Conservation (phyloP, 2,888 invertebrate genomes). For the Mythimna pallens region DNA sequence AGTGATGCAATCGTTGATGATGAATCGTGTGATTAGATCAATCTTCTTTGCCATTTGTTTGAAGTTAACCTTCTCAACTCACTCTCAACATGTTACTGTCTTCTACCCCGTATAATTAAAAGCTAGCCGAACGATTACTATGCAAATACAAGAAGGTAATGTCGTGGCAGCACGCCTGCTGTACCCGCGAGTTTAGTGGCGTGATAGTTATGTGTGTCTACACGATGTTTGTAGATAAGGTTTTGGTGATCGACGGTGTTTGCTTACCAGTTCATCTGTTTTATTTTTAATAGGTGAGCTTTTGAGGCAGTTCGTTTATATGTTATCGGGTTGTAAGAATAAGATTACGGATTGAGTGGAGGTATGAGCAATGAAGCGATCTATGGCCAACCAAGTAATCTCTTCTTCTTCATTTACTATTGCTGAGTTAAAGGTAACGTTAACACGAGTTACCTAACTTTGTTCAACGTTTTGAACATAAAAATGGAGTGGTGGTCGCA, state of each 20-base stretch:
- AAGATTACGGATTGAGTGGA: too few species aligned
- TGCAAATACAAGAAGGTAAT: conserved; percentile 83
- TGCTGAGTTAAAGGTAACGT: too few species aligned
- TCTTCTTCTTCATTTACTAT: background rate
- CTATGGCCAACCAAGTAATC: background rate
- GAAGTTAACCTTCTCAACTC: conserved; percentile 22
- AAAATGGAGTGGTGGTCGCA: background rate
- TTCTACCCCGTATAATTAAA: conserved; percentile 79
- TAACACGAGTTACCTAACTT: background rate
- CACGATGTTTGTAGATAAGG: conserved; percentile 60
- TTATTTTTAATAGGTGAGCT: conserved; percentile 15
- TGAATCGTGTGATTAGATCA: too few species aligned
- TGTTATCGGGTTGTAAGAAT: conserved; percentile 6
- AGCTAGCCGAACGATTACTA: conserved; percentile 82
- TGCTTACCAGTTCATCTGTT: conserved; percentile 34
- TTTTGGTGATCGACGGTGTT: conserved; percentile 57
- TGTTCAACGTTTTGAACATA: background rate
- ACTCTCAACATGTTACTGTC: conserved; percentile 20
- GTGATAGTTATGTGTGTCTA: conserved; percentile 64
- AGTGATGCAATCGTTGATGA: too few species aligned
- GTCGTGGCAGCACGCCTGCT: conserved; percentile 77
- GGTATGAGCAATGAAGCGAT: too few species aligned
- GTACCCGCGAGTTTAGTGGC: conserved; percentile 54
- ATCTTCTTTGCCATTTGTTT: background rate
- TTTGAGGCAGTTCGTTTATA: conserved; percentile 9